Evolutionary conservation across 2,113 vertebrate genomes (phyloP).

Genomic region (Spea multiplicata): DNA sequence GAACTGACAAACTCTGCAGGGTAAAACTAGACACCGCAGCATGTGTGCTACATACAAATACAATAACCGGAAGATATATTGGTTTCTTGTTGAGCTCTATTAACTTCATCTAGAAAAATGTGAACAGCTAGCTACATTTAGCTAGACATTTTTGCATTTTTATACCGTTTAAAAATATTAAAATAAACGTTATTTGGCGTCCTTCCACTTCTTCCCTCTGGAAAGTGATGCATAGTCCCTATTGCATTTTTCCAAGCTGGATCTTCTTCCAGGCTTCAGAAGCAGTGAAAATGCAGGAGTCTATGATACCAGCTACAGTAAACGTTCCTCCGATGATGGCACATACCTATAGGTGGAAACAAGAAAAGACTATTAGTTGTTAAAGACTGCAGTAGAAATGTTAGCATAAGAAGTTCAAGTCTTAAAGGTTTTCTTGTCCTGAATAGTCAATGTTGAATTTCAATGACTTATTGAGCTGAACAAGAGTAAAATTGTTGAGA

Average conservation of each 20-base stretch:
- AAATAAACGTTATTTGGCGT: slow-evolving; percentile 3
- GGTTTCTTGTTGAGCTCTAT: background rate
- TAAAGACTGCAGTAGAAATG: background rate
- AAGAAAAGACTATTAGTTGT: background rate
- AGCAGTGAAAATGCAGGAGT: slow-evolving; percentile 97
- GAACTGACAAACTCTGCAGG: background rate
- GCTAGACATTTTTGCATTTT: background rate
- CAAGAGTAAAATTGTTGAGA: no score
- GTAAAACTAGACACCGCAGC: background rate
- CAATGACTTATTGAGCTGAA: no score
- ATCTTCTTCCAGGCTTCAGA: slow-evolving; percentile 99
- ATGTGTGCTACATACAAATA: background rate
- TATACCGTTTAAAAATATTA: background rate
- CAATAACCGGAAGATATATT: background rate
- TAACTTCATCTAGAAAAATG: background rate
- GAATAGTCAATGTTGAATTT: no score
- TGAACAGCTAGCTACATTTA: background rate
- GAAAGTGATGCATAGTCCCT: slow-evolving; percentile 44
- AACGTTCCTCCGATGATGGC: slow-evolving; percentile 97
- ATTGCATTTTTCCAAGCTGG: slow-evolving; percentile 94
- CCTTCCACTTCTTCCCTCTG: slow-evolving; percentile 14
- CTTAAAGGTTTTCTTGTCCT: no score
- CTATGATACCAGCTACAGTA: slow-evolving; percentile 95
- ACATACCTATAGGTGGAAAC: slow-evolving; percentile 78
- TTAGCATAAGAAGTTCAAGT: no score